Percentiles rank a stretch among this genome's conserved stretches.
Evolutionary conservation across 2,113 vertebrate species (phyloP).

Genomic region (Oophaga pumilio): DNA sequence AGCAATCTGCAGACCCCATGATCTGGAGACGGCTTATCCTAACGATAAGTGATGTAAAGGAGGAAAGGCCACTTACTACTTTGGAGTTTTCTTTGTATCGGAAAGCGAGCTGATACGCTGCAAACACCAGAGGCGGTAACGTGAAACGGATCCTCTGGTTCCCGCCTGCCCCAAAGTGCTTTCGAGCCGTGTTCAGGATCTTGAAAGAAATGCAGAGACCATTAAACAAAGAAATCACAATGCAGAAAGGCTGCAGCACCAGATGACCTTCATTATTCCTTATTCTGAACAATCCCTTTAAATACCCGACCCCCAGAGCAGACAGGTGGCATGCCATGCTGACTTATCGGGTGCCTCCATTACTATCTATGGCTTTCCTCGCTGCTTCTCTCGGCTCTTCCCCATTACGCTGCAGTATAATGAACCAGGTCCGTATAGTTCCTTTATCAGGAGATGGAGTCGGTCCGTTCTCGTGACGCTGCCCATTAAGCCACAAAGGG

Average conservation of each 20-base stretch:
- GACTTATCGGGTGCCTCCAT: too few species aligned
- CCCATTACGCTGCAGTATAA: not conserved
- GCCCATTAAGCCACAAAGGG: not conserved
- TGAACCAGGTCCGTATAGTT: not conserved
- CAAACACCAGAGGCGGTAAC: constrained; percentile 91
- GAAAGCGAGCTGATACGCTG: constrained; percentile 95
- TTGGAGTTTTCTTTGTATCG: constrained; percentile 96
- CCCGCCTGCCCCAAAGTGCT: constrained; percentile 96
- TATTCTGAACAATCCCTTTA: too few species aligned
- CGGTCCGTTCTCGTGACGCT: not conserved
- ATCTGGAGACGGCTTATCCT: too few species aligned
- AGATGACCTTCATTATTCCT: too few species aligned
- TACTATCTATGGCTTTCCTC: too few species aligned
- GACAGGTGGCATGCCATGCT: too few species aligned
- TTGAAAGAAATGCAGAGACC: constrained; percentile 59
- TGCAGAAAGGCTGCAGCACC: too few species aligned
- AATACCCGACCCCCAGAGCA: too few species aligned
- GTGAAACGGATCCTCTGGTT: constrained; percentile 97
- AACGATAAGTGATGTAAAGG: too few species aligned
- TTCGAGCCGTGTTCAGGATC: constrained; percentile 96
- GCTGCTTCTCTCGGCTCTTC: too few species aligned
- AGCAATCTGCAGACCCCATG: too few species aligned
- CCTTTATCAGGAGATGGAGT: not conserved
- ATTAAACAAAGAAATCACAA: not conserved
- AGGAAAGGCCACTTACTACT: constrained; percentile 71